phyloP scores from a whole-genome alignment of 2,113 vertebrate species.

The Aspidoscelis tigris region DNA sequence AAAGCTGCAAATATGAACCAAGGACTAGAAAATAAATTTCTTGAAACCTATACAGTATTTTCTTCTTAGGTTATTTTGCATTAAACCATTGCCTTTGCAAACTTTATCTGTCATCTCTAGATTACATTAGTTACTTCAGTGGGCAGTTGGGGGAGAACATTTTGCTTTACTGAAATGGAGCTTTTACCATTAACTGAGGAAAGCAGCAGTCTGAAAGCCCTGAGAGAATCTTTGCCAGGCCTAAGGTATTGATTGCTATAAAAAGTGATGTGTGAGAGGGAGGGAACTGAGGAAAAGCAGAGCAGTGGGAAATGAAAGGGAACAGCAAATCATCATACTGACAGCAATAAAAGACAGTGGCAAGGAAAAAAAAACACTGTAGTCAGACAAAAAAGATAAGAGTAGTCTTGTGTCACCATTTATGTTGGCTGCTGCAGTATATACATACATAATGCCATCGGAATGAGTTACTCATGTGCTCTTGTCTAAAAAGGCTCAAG shows the following conservation, averaged over 20 bases:
- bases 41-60: constrained; percentile 17
- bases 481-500: background rate
- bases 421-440: background rate
- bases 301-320: constrained; percentile 33
- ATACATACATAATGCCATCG: background rate
- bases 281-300: constrained; percentile 25
- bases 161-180: constrained; percentile 61
- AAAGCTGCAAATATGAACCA: constrained; percentile 26
- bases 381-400: background rate
- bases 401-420: constrained; percentile 8
- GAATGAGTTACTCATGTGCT: background rate
- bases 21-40: background rate
- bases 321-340: constrained; percentile 37
- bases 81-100: constrained; percentile 57
- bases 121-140: constrained; percentile 65
- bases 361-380: constrained; percentile 36
- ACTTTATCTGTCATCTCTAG: constrained; percentile 60
- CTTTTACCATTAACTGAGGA: constrained; percentile 56
- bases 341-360: constrained; percentile 3
- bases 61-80: constrained; percentile 23
- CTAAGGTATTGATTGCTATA: constrained; percentile 59
- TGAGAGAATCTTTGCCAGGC: constrained; percentile 58
- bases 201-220: constrained; percentile 61
- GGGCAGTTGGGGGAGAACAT: constrained; percentile 62
- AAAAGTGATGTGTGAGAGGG: constrained; percentile 18